Evolutionary conservation across 2,113 vertebrate genomes (phyloP), one percentile per base, ranked within the genome.

Genomic region (Callaeas wilsoni): DNA sequence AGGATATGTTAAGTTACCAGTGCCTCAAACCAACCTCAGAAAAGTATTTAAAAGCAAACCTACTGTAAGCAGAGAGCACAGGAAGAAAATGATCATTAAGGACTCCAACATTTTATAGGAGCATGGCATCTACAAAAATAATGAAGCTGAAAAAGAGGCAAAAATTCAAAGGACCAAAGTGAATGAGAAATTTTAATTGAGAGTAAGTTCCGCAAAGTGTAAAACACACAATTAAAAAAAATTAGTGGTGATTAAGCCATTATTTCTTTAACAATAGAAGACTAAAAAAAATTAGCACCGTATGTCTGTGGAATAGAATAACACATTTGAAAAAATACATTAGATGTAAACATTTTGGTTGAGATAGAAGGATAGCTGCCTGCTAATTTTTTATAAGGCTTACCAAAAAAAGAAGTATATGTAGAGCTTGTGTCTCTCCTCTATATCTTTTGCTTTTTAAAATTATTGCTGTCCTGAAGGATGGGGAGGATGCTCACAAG

Each of bases 141-240:
- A 57, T 52, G 59, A 79, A 94, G 44, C 21, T 50, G 76, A 82
- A 92, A 71, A 91, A 84, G 85, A 84, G 37, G 52, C 26, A 77
- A 84, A 95, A 97, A 85, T 67, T 87, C 79, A 92, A 81, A 93
- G 52, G 68, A 90, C 35, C n/a, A 89, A 96, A 87, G 60, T 69
- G 85, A 77, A 92, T 77, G 70, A 46, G 26, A 81, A 95, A 75
- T 35, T 59, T 52, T 80, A 85, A 80, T 27, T 89, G 52, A 49
- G 35, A 73, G 75, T 27, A 39, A 56, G 19, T 60, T 44, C 12
- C 81, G 20, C 55, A 84, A 78, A 71, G 9, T 42, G 42, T 47
- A 78, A 90, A 52, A 25, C 56, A 42, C 13, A 68, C 15, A 80
- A 63, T 63, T 85, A 35, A 89, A 86, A 76, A n/a, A 67, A 76